Evolutionary conservation across 2,888 invertebrate genomes (phyloP).

Genomic region (Conops quadrifasciatus): DNA sequence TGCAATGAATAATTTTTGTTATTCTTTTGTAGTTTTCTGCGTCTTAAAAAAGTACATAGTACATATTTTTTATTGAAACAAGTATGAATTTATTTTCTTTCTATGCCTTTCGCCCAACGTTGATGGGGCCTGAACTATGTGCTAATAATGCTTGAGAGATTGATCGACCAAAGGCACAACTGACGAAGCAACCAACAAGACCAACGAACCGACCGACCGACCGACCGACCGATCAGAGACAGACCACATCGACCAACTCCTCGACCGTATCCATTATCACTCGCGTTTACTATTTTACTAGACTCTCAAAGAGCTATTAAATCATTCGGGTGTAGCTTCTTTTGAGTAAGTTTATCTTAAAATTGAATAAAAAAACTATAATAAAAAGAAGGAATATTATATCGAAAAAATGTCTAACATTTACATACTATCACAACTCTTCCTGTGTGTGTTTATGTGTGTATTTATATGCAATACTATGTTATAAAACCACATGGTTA

Average conservation of each 20-base stretch:
- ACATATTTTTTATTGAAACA: no score
- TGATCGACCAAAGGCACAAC: no score
- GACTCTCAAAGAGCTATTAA: neutral
- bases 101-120: no score
- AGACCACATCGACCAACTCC: neutral
- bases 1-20: no score
- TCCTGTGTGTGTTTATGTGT: neutral
- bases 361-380: neutral
- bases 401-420: neutral
- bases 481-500: conserved; percentile 1
- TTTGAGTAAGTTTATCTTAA: neutral
- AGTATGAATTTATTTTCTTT: no score
- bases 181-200: no score
- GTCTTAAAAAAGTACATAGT: no score
- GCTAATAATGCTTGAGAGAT: no score
- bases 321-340: conserved; percentile 14
- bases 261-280: neutral
- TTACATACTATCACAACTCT: neutral
- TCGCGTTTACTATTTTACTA: neutral
- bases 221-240: no score
- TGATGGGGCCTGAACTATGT: no score
- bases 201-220: no score
- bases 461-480: neutral
- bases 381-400: neutral
- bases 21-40: no score